Conservation (phyloP, 1,140 invertebrate genomes). For the Harlomillsia oculata region DNA sequence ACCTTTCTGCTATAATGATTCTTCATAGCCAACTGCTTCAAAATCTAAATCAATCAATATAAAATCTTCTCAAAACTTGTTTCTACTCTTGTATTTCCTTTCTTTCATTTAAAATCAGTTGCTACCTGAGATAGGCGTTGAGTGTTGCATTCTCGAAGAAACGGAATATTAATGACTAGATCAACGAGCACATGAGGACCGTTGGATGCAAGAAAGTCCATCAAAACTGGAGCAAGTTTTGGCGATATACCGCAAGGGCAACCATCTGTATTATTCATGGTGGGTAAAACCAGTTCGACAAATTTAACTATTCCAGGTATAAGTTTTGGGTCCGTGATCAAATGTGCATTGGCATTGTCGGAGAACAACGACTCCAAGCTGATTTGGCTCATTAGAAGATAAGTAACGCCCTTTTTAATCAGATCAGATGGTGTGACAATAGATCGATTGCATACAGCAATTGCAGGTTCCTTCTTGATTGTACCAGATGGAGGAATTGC, state of each 20-base stretch:
- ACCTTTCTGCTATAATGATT: constrained; percentile 8
- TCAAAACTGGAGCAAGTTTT: constrained; percentile 14
- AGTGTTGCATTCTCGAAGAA: constrained; percentile 29
- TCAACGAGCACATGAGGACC: constrained; percentile 20
- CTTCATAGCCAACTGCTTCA: constrained; percentile 18
- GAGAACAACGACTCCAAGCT: too few relatives aligned
- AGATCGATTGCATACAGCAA: neutral
- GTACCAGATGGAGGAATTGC: neutral
- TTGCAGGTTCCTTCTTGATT: neutral
- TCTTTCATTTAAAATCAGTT: neutral
- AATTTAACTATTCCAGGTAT: constrained; percentile 27
- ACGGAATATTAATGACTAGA: constrained; percentile 22
- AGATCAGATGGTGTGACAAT: constrained; percentile 2
- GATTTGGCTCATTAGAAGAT: constrained; percentile 23
- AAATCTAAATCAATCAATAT: constrained; percentile 12
- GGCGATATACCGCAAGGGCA: constrained; percentile 19
- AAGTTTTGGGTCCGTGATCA: constrained; percentile 17
- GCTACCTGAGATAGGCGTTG: constrained; percentile 17
- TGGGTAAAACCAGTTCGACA: constrained; percentile 17
- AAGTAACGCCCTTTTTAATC: constrained; percentile 31
- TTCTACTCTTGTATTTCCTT: neutral
- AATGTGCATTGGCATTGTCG: too few relatives aligned
- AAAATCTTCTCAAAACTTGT: neutral
- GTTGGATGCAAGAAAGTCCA: constrained; percentile 25
- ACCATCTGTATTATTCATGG: constrained; percentile 2